Evolutionary conservation across 2,797 vertebrate species (phyloP).

Genomic region (Hemitrygon akajei): DNA sequence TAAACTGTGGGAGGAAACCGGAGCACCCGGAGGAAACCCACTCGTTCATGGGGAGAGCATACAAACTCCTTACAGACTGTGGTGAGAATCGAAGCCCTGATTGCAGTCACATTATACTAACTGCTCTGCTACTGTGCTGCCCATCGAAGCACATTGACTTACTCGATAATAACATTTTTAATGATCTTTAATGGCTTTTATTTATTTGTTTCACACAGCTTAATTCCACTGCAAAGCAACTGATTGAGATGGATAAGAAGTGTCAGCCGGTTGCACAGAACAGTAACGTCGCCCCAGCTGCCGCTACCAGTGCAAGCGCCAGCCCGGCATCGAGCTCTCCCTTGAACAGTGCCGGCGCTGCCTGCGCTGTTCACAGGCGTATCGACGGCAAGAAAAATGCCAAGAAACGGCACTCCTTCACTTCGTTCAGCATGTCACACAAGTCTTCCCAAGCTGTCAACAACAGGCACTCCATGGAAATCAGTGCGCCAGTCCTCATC

Average conservation of each 20-base stretch:
- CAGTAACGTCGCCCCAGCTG: conserved; percentile 50
- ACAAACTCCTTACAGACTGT: too few relatives aligned
- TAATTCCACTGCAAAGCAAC: conserved; percentile 90
- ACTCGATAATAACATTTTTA: not conserved
- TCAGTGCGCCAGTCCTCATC: conserved; percentile 91
- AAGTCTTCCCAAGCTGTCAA: conserved; percentile 77
- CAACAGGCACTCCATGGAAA: conserved; percentile 98
- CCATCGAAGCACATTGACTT: not conserved
- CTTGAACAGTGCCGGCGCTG: conserved; percentile 57
- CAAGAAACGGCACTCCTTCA: conserved; percentile 97
- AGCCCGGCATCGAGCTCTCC: conserved; percentile 51
- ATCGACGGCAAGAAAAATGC: conserved; percentile 89
- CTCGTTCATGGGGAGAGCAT: too few relatives aligned
- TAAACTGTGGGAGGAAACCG: too few relatives aligned
- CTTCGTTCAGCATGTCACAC: conserved; percentile 88
- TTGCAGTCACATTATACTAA: too few relatives aligned
- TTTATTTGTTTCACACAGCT: conserved; percentile 58
- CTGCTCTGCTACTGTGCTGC: too few relatives aligned
- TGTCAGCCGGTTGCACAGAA: conserved; percentile 47
- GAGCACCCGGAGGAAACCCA: too few relatives aligned
- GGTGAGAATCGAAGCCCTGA: too few relatives aligned
- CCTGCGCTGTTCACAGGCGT: conserved; percentile 64
- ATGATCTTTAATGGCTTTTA: conserved; percentile 10
- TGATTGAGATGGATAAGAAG: conserved; percentile 92
- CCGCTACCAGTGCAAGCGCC: conserved; percentile 53